A percentile compares a stretch with the other conserved stretches of the same genome.
Conservation (phyloP, 2,113 vertebrate genomes). For the Spilogale gracilis region DNA sequence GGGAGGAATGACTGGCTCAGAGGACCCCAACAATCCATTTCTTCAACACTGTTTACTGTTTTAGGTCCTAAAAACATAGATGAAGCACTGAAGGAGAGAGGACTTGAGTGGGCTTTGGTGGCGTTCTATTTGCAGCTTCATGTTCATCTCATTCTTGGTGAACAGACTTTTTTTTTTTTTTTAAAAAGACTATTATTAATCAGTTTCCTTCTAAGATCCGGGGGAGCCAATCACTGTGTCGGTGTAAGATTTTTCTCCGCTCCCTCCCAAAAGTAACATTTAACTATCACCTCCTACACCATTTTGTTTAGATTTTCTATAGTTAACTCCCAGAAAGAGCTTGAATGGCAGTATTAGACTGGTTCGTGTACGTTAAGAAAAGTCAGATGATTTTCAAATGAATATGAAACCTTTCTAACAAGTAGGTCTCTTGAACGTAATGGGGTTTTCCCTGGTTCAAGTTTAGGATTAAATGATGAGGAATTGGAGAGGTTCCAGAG, state of each 20-base stretch:
- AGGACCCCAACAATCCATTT: background rate
- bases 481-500: constrained; percentile 75
- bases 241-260: too few relatives aligned
- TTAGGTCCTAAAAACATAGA: background rate
- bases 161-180: background rate
- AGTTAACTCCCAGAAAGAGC: background rate
- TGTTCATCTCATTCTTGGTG: background rate
- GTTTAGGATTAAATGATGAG: constrained; percentile 68
- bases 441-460: constrained; percentile 41
- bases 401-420: constrained; percentile 42
- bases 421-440: constrained; percentile 58
- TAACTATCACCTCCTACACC: background rate
- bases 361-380: background rate
- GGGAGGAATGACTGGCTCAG: background rate
- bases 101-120: background rate
- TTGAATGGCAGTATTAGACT: background rate
- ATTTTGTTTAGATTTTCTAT: background rate
- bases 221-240: background rate
- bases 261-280: background rate
- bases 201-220: background rate
- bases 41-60: background rate
- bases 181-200: background rate
- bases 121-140: background rate
- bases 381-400: background rate
- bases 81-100: background rate